Conservation (phyloP, 2,113 vertebrate species). For the Recurvirostra avosetta region DNA sequence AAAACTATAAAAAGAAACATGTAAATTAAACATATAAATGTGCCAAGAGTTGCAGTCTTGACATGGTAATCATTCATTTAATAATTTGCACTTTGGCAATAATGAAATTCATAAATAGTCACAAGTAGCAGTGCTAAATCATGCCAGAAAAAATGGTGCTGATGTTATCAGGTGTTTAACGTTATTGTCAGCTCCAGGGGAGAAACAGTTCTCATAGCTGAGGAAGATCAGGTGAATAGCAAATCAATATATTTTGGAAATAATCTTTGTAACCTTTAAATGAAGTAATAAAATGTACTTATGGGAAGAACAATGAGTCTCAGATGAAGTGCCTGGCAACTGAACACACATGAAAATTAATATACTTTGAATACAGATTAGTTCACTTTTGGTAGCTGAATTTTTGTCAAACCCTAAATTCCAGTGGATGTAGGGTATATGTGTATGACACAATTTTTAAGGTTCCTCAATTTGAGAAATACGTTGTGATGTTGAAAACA, state of each 20-base stretch:
- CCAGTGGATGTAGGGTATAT: not conserved
- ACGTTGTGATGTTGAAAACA: not conserved
- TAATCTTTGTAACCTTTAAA: constrained; percentile 14
- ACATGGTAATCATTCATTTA: constrained; percentile 26
- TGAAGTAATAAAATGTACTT: constrained; percentile 3
- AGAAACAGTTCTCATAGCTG: not conserved
- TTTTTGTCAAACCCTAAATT: not conserved
- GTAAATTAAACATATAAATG: constrained; percentile 47
- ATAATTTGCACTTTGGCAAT: constrained; percentile 35
- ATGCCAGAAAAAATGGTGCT: not conserved
- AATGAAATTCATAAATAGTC: constrained; percentile 47
- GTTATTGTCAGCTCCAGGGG: not conserved
- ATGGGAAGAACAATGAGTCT: not conserved
- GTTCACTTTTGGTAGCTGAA: not conserved
- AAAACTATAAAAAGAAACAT: not conserved
- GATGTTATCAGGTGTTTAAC: not conserved
- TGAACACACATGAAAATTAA: not conserved
- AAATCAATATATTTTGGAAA: constrained; percentile 19
- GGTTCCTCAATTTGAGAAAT: not conserved
- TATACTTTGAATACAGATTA: not conserved
- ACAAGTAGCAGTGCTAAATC: not conserved
- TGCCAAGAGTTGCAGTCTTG: not conserved
- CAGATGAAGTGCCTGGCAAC: not conserved
- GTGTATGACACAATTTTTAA: not conserved
- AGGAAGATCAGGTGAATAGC: constrained; percentile 2